A percentile compares a stretch with the other conserved stretches of the same genome.
Conservation (phyloP, 2,888 invertebrate genomes). For the Orthonevra nobilis region DNA sequence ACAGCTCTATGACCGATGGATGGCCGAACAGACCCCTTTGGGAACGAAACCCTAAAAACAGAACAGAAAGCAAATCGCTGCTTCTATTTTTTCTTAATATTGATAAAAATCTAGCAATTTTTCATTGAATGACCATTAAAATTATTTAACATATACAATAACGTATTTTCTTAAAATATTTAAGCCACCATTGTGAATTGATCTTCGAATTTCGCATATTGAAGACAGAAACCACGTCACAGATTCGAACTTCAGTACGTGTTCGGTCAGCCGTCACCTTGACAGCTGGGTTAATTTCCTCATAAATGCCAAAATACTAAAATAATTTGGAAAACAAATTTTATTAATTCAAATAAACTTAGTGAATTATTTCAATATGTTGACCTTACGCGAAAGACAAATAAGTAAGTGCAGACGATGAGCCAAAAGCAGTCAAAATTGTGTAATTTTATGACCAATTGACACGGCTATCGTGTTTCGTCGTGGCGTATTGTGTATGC, state of each 20-base stretch:
- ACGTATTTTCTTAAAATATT: too few species aligned
- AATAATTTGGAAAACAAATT: constrained; percentile 17
- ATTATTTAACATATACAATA: too few species aligned
- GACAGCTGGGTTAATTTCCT: constrained; percentile 38
- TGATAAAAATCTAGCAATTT: too few species aligned
- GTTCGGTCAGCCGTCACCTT: constrained; percentile 58
- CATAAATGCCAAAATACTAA: constrained; percentile 28
- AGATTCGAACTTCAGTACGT: constrained; percentile 59
- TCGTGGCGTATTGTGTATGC: constrained; percentile 4
- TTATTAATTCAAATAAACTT: not conserved
- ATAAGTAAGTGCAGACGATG: constrained; percentile 82
- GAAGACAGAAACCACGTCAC: constrained; percentile 53
- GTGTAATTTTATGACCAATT: not conserved
- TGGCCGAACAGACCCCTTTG: too few species aligned
- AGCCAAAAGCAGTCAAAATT: not conserved
- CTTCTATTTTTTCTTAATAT: too few species aligned
- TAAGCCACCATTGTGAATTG: constrained; percentile 17
- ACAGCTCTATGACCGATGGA: too few species aligned
- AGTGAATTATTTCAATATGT: constrained; percentile 79
- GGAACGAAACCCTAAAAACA: too few species aligned
- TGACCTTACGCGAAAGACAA: constrained; percentile 86
- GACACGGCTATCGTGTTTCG: not conserved
- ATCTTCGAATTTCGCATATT: constrained; percentile 12
- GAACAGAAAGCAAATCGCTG: too few species aligned
- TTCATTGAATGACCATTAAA: too few species aligned